These are phyloP conservation scores for Hypomecis punctinalis DNA, from an alignment of 2,888 invertebrate genomes.

Conservation along the genomic window DNA sequence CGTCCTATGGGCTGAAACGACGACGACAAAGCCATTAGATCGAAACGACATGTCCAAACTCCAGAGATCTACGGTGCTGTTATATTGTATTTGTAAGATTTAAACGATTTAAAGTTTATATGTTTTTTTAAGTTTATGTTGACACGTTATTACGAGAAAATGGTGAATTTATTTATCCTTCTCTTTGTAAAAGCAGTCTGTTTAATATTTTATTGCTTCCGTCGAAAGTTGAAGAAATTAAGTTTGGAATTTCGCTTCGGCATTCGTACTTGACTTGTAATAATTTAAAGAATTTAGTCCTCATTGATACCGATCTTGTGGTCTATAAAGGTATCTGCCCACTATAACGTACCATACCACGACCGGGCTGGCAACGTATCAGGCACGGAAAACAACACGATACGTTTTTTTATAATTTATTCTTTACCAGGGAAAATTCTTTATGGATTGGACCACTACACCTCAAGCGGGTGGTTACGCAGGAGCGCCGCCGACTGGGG, in stretches of 20 bases:
- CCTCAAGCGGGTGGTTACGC: too few species aligned
- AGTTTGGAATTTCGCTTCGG: conserved; percentile 27
- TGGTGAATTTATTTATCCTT: conserved; percentile 35
- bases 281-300: background rate
- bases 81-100: conserved; percentile 25
- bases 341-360: too few species aligned
- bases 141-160: conserved; percentile 31
- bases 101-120: conserved; percentile 29
- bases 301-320: background rate
- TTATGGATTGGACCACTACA: too few species aligned
- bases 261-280: conserved; percentile 5
- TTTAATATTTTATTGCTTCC: conserved; percentile 34
- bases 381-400: too few species aligned
- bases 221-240: conserved; percentile 30
- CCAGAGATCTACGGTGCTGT: background rate
- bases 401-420: too few species aligned
- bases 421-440: too few species aligned
- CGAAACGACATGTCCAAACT: too few species aligned
- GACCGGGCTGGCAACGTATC: too few species aligned
- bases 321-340: too few species aligned
- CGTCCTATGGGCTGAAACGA: too few species aligned
- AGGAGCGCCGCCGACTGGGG: too few species aligned
- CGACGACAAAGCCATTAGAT: too few species aligned
- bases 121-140: conserved; percentile 29
- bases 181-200: conserved; percentile 33